Evolutionary conservation across 2,797 vertebrate species (phyloP).

Genomic region (Coreius guichenoti): DNA sequence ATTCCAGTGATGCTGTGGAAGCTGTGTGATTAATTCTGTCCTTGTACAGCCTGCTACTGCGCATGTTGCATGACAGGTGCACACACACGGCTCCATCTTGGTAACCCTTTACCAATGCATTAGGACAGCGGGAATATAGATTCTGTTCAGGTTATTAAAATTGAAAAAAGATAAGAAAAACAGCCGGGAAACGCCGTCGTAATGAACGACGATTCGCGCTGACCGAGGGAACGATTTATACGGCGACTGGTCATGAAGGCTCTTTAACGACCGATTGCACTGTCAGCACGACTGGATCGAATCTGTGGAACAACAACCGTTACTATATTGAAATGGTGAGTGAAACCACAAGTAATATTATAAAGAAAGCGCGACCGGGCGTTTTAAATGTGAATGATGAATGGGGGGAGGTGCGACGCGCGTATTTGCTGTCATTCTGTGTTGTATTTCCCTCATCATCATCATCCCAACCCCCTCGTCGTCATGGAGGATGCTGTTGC

Average conservation of each 20-base stretch:
- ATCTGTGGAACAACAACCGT: constrained; percentile 45
- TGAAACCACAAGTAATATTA: constrained; percentile 24
- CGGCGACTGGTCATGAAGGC: constrained; percentile 64
- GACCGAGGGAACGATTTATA: constrained; percentile 57
- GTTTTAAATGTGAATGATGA: constrained; percentile 30
- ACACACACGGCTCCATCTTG: constrained; percentile 81
- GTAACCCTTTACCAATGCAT: constrained; percentile 75
- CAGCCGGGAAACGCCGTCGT: not conserved
- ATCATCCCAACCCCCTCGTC: constrained; percentile 44
- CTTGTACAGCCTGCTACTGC: constrained; percentile 67
- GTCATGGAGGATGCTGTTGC: constrained; percentile 75
- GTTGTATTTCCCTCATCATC: constrained; percentile 55
- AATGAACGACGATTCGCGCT: constrained; percentile 7
- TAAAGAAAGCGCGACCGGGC: not conserved
- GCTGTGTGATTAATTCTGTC: constrained; percentile 23
- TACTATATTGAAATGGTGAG: constrained; percentile 69
- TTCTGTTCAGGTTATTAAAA: not conserved
- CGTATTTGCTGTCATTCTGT: constrained; percentile 56
- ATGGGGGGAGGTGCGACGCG: constrained; percentile 33
- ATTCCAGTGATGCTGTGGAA: constrained; percentile 21
- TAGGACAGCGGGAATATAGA: constrained; percentile 70
- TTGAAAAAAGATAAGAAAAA: not conserved
- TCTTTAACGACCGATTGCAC: constrained; percentile 64
- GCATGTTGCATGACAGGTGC: constrained; percentile 82
- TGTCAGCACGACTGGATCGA: constrained; percentile 55